A percentile compares a stretch with the other conserved stretches of the same genome.
Conservation (phyloP, 2,113 vertebrate species). For the Pollachius pollachius region DNA sequence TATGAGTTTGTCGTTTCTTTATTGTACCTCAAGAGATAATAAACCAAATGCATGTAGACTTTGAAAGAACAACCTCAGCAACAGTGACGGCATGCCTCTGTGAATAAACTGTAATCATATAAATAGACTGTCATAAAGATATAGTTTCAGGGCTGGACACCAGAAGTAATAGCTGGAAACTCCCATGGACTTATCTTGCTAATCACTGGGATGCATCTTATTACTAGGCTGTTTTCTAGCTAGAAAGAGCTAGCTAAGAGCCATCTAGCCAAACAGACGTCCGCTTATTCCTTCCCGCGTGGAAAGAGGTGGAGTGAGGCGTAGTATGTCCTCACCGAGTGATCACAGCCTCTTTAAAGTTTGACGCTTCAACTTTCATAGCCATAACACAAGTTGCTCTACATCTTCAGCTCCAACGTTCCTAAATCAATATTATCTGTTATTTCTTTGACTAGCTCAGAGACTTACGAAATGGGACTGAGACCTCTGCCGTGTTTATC, state of each 20-base stretch:
- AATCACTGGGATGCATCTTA: too few relatives aligned
- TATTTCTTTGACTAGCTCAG: slow-evolving; percentile 5
- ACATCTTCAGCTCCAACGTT: background rate
- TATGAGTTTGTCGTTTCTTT: too few relatives aligned
- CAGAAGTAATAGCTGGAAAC: background rate
- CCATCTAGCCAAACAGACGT: too few relatives aligned
- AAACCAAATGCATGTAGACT: too few relatives aligned
- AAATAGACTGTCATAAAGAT: background rate
- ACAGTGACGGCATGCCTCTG: background rate
- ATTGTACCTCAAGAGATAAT: too few relatives aligned
- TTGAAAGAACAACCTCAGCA: too few relatives aligned
- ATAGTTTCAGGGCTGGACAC: background rate
- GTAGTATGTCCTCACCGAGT: background rate
- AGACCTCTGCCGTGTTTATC: slow-evolving; percentile 15
- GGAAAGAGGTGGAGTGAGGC: too few relatives aligned
- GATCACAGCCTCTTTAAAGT: background rate
- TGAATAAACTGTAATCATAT: background rate
- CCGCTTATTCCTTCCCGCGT: too few relatives aligned
- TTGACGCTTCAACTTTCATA: background rate
- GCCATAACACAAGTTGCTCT: background rate
- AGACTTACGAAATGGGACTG: background rate
- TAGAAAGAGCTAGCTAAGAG: too few relatives aligned
- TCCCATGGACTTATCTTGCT: too few relatives aligned
- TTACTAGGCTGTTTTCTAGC: too few relatives aligned
- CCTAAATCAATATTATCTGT: slow-evolving; percentile 9